Conservation (phyloP, 2,797 vertebrate genomes). For the Intellagama lesueurii region DNA sequence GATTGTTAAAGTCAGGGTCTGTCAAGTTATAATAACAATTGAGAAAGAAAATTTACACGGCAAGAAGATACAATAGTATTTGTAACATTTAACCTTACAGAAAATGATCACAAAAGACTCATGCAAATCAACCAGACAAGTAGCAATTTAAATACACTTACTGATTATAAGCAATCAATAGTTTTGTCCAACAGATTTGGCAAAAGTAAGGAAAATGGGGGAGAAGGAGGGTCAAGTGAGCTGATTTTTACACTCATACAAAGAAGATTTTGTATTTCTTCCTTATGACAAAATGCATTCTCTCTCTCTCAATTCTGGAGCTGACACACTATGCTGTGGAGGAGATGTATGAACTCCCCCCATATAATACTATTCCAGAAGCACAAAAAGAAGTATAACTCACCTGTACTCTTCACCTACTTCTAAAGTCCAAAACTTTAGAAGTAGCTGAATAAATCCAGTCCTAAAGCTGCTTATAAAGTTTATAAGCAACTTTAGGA, state of each 20-base stretch:
- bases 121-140: constrained; percentile 44
- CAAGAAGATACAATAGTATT: constrained; percentile 15
- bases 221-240: neutral
- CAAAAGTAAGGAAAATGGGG: neutral
- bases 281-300: neutral
- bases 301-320: neutral
- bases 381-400: neutral
- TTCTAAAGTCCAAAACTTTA: neutral
- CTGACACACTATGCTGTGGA: neutral
- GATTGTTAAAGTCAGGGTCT: neutral
- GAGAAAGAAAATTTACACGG: constrained; percentile 20
- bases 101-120: constrained; percentile 28
- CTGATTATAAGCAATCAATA: neutral
- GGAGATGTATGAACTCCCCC: neutral
- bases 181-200: neutral
- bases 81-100: neutral
- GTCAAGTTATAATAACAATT: neutral
- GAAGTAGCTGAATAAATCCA: no score
- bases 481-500: neutral
- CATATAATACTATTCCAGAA: neutral
- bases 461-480: no score
- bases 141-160: neutral
- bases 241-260: neutral
- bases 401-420: neutral
- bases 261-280: neutral